phyloP scores from a whole-genome alignment of 2,888 invertebrate genomes.

The Drosophila anceps region DNA sequence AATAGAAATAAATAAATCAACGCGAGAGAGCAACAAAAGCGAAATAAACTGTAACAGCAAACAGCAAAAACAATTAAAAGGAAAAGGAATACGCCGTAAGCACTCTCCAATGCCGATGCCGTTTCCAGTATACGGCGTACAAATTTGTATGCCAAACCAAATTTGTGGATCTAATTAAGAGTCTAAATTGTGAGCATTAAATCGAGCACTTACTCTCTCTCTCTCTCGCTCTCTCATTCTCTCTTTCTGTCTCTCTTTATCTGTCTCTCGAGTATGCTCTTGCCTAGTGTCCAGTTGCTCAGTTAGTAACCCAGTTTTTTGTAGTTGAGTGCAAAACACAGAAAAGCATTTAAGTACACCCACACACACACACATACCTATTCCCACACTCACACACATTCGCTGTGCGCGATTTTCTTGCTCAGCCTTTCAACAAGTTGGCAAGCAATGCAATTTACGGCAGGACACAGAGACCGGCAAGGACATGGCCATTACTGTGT shows the following conservation, averaged over 20 bases:
- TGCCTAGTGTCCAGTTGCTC: constrained; percentile 5
- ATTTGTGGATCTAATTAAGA: constrained; percentile 77
- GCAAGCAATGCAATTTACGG: constrained; percentile 77
- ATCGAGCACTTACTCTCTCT: constrained; percentile 44
- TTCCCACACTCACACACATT: constrained; percentile 13
- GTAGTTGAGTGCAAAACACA: constrained; percentile 58
- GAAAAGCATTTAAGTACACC: constrained; percentile 73
- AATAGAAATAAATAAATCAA: constrained; percentile 80
- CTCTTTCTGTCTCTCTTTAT: background rate
- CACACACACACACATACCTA: constrained; percentile 12
- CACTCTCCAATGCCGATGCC: constrained; percentile 41
- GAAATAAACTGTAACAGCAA: constrained; percentile 10
- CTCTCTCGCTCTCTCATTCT: background rate
- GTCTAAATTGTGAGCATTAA: constrained; percentile 77
- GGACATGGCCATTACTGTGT: constrained; percentile 73
- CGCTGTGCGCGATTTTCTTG: constrained; percentile 46
- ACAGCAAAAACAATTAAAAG: constrained; percentile 68
- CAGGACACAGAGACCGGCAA: constrained; percentile 53
- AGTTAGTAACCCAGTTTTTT: constrained; percentile 6
- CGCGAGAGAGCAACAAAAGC: constrained; percentile 21
- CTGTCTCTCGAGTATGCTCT: background rate
- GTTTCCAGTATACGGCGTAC: background rate
- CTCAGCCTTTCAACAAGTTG: constrained; percentile 76
- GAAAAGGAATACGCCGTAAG: constrained; percentile 69
- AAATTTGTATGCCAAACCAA: constrained; percentile 69